These are phyloP conservation scores for Gymnobelideus leadbeateri DNA, from an alignment of 2,113 vertebrate genomes.

Conservation along the genomic window DNA sequence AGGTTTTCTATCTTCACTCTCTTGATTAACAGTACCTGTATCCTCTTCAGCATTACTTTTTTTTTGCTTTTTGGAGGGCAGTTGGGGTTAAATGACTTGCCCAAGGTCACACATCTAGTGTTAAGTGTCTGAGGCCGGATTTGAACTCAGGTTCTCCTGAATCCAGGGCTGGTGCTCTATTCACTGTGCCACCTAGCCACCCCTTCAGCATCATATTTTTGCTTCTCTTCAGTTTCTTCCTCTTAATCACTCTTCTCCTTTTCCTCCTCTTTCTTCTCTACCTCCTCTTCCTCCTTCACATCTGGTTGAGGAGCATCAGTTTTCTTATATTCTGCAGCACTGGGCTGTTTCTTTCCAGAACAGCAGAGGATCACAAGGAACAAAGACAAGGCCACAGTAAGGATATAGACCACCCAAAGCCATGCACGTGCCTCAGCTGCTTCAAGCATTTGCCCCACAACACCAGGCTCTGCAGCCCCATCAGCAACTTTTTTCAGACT, in stretches of 20 bases:
- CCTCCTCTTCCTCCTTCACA: conserved; percentile 91
- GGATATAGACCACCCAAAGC: conserved; percentile 97
- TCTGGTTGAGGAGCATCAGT: conserved; percentile 97
- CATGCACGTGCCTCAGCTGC: conserved; percentile 96
- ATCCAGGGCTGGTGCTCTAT: too few species aligned
- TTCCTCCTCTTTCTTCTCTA: conserved; percentile 85
- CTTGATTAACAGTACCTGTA: conserved; percentile 84
- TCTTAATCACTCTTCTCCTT: conserved; percentile 85
- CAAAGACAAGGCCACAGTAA: conserved; percentile 94
- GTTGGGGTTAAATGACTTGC: too few species aligned
- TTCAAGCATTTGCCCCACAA: conserved; percentile 94
- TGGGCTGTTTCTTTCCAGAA: conserved; percentile 96
- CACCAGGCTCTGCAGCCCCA: conserved; percentile 95
- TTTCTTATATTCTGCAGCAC: conserved; percentile 94
- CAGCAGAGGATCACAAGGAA: conserved; percentile 97
- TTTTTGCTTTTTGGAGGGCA: conserved; percentile 35
- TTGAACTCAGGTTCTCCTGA: too few species aligned
- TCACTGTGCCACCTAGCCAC: neutral
- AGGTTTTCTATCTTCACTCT: conserved; percentile 81
- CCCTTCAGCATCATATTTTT: conserved; percentile 88
- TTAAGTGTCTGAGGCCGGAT: too few species aligned
- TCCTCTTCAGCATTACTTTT: conserved; percentile 88
- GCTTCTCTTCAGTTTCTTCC: conserved; percentile 85
- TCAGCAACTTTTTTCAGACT: conserved; percentile 97
- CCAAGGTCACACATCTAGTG: too few species aligned